Evolutionary conservation across 2,113 vertebrate genomes (phyloP).

Genomic region (Callorhinus ursinus): DNA sequence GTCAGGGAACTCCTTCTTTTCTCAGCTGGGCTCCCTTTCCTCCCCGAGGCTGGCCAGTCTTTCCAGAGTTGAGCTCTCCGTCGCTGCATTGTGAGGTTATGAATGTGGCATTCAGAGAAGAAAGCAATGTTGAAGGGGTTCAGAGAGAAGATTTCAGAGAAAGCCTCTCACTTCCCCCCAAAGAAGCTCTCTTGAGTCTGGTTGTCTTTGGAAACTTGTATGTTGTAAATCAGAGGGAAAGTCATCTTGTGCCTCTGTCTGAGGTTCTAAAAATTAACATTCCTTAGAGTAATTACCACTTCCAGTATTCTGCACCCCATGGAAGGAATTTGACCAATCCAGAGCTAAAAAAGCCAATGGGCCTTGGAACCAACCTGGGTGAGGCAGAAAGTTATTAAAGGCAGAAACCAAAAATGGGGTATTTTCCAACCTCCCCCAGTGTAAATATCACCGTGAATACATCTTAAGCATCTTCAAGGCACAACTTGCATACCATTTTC

Average conservation of each 20-base stretch:
- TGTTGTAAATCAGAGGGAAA: slow-evolving; percentile 74
- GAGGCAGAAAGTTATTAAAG: slow-evolving; percentile 64
- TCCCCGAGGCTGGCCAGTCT: slow-evolving; percentile 50
- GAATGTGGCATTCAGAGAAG: slow-evolving; percentile 66
- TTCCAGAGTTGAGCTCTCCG: slow-evolving; percentile 34
- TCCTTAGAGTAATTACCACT: slow-evolving; percentile 71
- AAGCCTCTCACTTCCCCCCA: slow-evolving; percentile 56
- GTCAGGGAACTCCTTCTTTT: slow-evolving; percentile 58
- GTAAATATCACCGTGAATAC: slow-evolving; percentile 63
- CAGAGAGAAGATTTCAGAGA: slow-evolving; percentile 63
- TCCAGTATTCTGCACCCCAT: slow-evolving; percentile 42
- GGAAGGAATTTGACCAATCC: slow-evolving; percentile 62
- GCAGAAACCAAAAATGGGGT: slow-evolving; percentile 60
- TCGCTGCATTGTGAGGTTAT: slow-evolving; percentile 44
- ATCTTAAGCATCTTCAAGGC: slow-evolving; percentile 27
- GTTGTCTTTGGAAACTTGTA: slow-evolving; percentile 32
- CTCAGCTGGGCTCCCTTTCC: slow-evolving; percentile 49
- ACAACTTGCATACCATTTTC: neutral
- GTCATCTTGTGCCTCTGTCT: slow-evolving; percentile 74
- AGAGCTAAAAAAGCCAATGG: slow-evolving; percentile 44
- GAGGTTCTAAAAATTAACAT: slow-evolving; percentile 80
- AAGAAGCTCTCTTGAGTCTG: slow-evolving; percentile 58
- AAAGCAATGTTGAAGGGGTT: slow-evolving; percentile 58
- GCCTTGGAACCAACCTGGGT: neutral
- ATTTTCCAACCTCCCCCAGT: slow-evolving; percentile 72